These are phyloP conservation scores for Neotragus moschatus DNA, from an alignment of 2,113 vertebrate genomes.

Conservation along the genomic window DNA sequence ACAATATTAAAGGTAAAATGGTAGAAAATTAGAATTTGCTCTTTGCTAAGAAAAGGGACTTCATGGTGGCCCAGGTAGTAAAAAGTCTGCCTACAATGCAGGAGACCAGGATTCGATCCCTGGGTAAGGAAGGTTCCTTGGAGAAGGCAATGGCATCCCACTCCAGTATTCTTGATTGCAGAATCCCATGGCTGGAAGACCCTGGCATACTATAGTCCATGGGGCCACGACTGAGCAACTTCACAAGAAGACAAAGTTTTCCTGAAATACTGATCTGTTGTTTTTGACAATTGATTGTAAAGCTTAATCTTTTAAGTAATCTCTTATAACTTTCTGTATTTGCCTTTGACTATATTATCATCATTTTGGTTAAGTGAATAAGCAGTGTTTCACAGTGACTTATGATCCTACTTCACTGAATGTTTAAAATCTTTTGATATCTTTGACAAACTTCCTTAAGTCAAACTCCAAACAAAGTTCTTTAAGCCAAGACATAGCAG, in stretches of 20 bases:
- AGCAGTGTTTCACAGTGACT: neutral
- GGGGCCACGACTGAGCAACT: neutral
- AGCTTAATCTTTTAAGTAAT: neutral
- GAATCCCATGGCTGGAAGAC: neutral
- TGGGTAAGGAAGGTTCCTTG: too few species aligned
- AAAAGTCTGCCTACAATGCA: too few species aligned
- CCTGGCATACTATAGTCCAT: neutral
- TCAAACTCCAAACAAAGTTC: neutral
- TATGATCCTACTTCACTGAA: neutral
- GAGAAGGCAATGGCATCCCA: too few species aligned
- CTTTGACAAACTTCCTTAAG: neutral
- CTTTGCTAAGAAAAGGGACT: neutral
- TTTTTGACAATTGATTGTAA: neutral
- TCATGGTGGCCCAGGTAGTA: too few species aligned
- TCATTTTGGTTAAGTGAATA: neutral
- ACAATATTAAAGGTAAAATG: neutral
- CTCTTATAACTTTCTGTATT: neutral
- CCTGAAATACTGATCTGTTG: neutral
- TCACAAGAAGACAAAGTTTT: neutral
- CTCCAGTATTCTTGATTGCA: neutral
- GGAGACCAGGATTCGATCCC: too few species aligned
- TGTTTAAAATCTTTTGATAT: neutral
- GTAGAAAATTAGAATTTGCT: neutral
- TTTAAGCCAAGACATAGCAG: neutral
- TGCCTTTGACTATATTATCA: neutral